phyloP scores from a whole-genome alignment of 2,888 invertebrate genomes.

The Iphiclides podalirius region DNA sequence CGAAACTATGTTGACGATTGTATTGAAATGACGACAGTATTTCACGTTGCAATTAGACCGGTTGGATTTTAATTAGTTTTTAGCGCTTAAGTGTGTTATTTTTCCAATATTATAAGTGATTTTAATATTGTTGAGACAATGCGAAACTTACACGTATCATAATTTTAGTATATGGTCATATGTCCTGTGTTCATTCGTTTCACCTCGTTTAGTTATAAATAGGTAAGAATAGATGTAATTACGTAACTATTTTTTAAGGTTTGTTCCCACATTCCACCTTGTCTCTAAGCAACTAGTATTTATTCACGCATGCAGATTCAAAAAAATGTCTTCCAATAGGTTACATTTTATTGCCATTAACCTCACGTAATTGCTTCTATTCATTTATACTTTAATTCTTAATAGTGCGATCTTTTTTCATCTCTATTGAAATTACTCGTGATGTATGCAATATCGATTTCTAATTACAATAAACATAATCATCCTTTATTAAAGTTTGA shows the following conservation, averaged over 20 bases:
- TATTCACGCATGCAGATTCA: constrained; percentile 49
- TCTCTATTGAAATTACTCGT: constrained; percentile 7
- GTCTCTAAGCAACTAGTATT: constrained; percentile 34
- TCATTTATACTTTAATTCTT: constrained; percentile 11
- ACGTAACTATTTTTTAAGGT: constrained; percentile 28
- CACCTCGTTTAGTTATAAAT: constrained; percentile 39
- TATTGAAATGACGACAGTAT: constrained; percentile 53
- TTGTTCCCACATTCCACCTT: constrained; percentile 53
- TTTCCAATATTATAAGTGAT: constrained; percentile 42
- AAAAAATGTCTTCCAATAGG: constrained; percentile 75
- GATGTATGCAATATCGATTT: constrained; percentile 5
- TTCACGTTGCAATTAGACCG: constrained; percentile 54
- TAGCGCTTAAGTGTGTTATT: constrained; percentile 52
- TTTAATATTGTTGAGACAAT: constrained; percentile 44
- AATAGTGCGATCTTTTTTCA: constrained; percentile 13
- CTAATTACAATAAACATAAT: too few species aligned
- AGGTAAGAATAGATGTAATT: constrained; percentile 31
- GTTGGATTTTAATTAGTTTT: constrained; percentile 55
- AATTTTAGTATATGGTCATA: too few species aligned
- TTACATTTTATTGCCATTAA: constrained; percentile 47
- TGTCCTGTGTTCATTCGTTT: constrained; percentile 51
- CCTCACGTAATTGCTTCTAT: constrained; percentile 23
- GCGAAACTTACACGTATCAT: constrained; percentile 34
- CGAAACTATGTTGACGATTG: constrained; percentile 48
- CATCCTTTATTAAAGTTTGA: too few species aligned